Evolutionary conservation across 2,888 invertebrate species (phyloP), one percentile per base, ranked within the genome.

Genomic region (Drosophila neutralis): DNA sequence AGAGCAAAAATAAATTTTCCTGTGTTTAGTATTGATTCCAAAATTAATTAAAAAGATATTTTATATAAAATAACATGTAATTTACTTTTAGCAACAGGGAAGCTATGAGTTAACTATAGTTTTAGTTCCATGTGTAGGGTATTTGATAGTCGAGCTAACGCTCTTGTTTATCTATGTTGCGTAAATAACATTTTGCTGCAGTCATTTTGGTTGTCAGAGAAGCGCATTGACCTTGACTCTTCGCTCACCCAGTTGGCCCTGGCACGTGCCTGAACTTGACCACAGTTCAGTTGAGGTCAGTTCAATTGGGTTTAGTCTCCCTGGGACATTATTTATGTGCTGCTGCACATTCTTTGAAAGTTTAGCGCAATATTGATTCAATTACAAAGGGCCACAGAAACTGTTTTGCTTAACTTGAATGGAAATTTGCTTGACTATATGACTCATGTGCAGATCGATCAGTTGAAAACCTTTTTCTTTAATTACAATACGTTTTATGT

Each of bases 181-280:
- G 29, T 29, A 57, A n/a, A 40, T 42, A 48, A 38, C 49, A 73
- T 54, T 77, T 67, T 57, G 67, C 71, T 73, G 85, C 80, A 82
- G 80, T 85, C 71, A 73, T 68, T 61, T 48, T 6, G 64, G 45
- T 58, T 67, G 69, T 56, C 69, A 51, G 40, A 63, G 61, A 69
- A 59, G 75, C 78, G 73, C 82, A 80, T 68, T 76, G 86, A 78
- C 87, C 87, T 88, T 87, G 87, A 87, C 90, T 76, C 71, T 77
- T 31, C 15, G 24, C 53, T 35, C 45, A 15, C 21, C 4, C 57
- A 42, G 10, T 52, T 13, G 52, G 45, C 18, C 24, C 49, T 7
- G 13, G 45, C 60, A 73, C 65, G 74, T 63, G 73, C 36, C 18
- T 59, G 45, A 45, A 38, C 60, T 72, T 76, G 78, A 77, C 76